A percentile compares a stretch with the other conserved stretches of the same genome.
These are phyloP conservation scores for Cichladusa arquata DNA, from an alignment of 2,113 vertebrate species.

Conservation along the genomic window DNA sequence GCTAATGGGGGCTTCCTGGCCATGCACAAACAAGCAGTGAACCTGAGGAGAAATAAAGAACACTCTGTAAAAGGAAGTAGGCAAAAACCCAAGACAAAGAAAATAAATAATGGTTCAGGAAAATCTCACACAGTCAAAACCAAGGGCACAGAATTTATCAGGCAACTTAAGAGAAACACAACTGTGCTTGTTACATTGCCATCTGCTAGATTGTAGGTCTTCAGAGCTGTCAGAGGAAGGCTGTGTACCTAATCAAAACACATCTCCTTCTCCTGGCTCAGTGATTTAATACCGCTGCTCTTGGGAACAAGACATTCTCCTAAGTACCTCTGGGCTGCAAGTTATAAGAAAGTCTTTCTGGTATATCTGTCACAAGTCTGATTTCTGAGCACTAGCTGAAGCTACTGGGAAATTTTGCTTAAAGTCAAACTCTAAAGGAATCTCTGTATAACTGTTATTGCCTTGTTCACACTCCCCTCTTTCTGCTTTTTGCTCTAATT, in stretches of 20 bases:
- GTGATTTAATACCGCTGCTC: not conserved
- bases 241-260: not conserved
- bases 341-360: not conserved
- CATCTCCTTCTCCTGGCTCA: not conserved
- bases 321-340: not conserved
- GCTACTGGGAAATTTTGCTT: not conserved
- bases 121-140: not conserved
- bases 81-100: not conserved
- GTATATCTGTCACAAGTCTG: not conserved
- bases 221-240: not conserved
- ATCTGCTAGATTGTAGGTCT: not conserved
- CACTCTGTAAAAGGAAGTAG: not conserved
- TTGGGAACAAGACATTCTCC: not conserved
- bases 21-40: not conserved
- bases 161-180: not conserved
- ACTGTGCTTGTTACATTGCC: not conserved
- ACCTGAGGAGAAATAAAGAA: not conserved
- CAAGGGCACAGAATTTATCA: not conserved
- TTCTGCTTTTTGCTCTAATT: not conserved
- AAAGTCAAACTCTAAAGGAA: not conserved
- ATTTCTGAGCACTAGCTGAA: not conserved
- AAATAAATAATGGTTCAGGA: not conserved
- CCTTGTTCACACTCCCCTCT: not conserved
- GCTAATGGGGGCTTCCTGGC: not conserved
- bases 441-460: not conserved